Evolutionary conservation across 2,797 vertebrate species (phyloP).

Genomic region (Hybognathus amarus): DNA sequence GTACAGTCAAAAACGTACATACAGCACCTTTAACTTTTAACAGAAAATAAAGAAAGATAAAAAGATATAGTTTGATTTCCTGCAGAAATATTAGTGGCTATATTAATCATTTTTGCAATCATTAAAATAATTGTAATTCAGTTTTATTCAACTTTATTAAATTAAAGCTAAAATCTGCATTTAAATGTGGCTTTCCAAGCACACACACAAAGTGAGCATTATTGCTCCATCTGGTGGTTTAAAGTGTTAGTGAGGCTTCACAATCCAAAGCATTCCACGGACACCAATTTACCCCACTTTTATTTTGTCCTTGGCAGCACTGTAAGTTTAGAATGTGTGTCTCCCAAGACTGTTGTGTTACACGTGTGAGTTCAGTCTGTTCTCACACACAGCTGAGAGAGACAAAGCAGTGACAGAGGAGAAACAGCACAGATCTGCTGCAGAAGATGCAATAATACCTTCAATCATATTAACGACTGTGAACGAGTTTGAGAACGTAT

Average conservation of each 20-base stretch:
- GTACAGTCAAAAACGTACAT: too few relatives aligned
- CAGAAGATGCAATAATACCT: neutral
- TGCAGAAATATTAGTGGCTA: neutral
- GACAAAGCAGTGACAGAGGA: conserved; percentile 28
- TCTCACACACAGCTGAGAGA: conserved; percentile 28
- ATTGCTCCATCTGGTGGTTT: conserved; percentile 29
- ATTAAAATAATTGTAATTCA: neutral
- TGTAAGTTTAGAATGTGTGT: neutral
- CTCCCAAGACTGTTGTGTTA: neutral
- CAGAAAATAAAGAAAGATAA: neutral
- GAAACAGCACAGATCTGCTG: conserved; percentile 28
- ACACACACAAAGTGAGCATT: too few relatives aligned
- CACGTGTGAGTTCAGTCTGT: conserved; percentile 23
- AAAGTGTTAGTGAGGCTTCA: neutral
- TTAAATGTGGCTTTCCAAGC: neutral
- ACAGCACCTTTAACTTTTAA: neutral
- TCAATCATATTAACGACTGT: neutral
- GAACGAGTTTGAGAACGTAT: neutral
- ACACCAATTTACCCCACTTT: neutral
- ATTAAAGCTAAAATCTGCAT: neutral
- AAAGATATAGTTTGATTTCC: neutral
- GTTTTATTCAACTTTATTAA: neutral
- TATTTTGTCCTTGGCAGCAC: neutral
- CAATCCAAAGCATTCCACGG: neutral
- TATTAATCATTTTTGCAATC: neutral